phyloP scores from a whole-genome alignment of 2,888 invertebrate genomes.

The Caenorhabditis imperialis region DNA sequence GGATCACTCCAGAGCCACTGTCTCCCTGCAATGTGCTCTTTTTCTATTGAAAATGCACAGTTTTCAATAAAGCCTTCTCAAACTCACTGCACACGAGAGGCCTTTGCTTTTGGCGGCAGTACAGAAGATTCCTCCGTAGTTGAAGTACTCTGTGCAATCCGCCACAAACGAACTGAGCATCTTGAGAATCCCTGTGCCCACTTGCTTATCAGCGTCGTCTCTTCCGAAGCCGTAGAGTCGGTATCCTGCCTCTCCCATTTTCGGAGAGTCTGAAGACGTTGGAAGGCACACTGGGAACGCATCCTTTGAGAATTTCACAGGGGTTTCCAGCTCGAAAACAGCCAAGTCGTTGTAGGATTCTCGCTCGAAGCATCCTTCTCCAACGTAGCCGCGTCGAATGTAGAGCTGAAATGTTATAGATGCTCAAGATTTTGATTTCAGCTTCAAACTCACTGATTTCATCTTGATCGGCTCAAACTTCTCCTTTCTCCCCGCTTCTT shows the following conservation, averaged over 20 bases:
- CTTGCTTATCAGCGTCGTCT: constrained; percentile 13
- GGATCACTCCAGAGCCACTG: constrained; percentile 45
- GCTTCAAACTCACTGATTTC: constrained; percentile 18
- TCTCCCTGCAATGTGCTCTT: constrained; percentile 49
- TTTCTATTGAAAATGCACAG: no score
- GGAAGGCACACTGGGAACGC: constrained; percentile 45
- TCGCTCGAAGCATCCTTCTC: constrained; percentile 32
- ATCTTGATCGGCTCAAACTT: constrained; percentile 23
- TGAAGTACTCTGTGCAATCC: constrained; percentile 28
- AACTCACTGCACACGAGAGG: constrained; percentile 42
- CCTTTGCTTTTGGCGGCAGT: constrained; percentile 17
- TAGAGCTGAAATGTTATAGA: constrained; percentile 46
- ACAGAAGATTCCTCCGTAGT: constrained; percentile 29
- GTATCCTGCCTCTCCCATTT: constrained; percentile 5
- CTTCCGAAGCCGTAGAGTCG: constrained; percentile 44
- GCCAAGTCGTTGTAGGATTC: constrained; percentile 51
- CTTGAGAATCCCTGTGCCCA: constrained; percentile 24
- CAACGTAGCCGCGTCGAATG: constrained; percentile 52
- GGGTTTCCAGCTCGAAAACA: constrained; percentile 34
- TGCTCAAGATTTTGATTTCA: no score
- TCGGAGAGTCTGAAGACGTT: not conserved
- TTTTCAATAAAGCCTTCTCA: not conserved
- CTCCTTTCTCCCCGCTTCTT: constrained; percentile 13
- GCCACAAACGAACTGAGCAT: constrained; percentile 7
- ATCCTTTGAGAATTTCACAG: constrained; percentile 25